Evolutionary conservation across 2,113 vertebrate species (phyloP).

Genomic region (Elephas maximus): DNA sequence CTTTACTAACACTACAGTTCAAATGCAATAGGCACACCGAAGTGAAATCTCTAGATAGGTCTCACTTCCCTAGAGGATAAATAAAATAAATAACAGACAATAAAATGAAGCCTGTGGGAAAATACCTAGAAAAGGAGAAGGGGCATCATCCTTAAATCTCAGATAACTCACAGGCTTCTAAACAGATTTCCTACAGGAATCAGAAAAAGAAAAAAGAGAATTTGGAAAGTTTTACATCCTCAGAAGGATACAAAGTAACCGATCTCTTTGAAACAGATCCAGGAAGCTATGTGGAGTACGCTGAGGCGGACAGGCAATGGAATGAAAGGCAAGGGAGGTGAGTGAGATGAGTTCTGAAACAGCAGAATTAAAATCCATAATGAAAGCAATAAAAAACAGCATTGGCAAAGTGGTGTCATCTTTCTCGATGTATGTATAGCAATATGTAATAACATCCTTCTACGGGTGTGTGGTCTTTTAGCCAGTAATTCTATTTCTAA

Average conservation of each 20-base stretch:
- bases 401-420: neutral
- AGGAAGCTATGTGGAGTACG: neutral
- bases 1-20: neutral
- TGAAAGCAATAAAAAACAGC: neutral
- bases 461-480: neutral
- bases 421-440: neutral
- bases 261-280: constrained; percentile 21
- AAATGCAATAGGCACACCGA: neutral
- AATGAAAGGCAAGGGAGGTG: neutral
- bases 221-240: neutral
- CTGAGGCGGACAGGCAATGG: neutral
- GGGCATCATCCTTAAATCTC: neutral
- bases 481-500: neutral
- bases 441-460: neutral
- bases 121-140: neutral
- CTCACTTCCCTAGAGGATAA: neutral
- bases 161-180: neutral
- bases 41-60: neutral
- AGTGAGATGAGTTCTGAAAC: neutral
- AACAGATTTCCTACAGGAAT: neutral
- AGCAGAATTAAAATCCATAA: neutral
- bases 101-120: neutral
- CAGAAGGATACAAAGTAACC: neutral
- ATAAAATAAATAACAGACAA: neutral
- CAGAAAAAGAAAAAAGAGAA: neutral